phyloP scores from a whole-genome alignment of 1,140 invertebrate genomes.

The Bicyclus anynana region DNA sequence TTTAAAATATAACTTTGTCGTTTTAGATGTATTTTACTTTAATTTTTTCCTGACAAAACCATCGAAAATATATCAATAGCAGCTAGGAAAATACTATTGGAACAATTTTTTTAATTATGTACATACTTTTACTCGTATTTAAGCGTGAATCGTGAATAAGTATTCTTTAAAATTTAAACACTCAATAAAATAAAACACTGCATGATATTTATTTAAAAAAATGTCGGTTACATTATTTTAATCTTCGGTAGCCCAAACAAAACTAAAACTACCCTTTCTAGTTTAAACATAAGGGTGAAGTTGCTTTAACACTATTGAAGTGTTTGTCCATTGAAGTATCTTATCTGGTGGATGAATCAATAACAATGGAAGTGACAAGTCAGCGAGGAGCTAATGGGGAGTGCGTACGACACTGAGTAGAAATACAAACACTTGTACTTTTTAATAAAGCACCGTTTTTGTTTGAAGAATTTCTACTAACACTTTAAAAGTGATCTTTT shows the following conservation, averaged over 20 bases:
- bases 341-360: conserved; percentile 46
- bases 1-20: no score
- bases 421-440: conserved; percentile 3
- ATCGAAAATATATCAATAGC: no score
- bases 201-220: no score
- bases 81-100: no score
- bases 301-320: conserved; percentile 7
- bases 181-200: no score
- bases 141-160: no score
- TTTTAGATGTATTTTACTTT: no score
- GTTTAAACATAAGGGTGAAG: conserved; percentile 2
- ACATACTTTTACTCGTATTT: no score
- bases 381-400: conserved; percentile 7
- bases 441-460: not conserved
- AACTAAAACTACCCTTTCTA: conserved; percentile 12
- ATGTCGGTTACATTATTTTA: not conserved
- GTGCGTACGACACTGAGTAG: not conserved
- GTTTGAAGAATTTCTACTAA: not conserved
- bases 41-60: no score
- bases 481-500: no score
- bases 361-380: conserved; percentile 48
- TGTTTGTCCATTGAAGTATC: conserved; percentile 34
- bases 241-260: not conserved
- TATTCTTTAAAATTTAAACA: no score
- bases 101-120: no score